Conservation (phyloP, 2,888 invertebrate species). For the Dascillus cervinus region DNA sequence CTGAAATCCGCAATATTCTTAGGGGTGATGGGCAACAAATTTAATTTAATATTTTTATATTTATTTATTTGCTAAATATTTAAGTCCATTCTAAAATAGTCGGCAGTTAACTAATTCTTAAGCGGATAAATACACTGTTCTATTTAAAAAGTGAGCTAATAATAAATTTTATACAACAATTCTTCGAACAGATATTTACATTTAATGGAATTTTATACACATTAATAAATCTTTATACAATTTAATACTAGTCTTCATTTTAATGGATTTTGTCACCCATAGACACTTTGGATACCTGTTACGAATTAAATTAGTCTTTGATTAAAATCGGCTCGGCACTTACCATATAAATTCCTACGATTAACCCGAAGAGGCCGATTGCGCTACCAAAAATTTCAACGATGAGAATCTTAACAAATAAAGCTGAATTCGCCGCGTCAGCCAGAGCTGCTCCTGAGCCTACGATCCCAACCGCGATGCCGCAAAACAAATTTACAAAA, state of each 20-base stretch:
- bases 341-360: slow-evolving; percentile 91
- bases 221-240: too few species aligned
- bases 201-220: too few species aligned
- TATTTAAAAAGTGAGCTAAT: too few species aligned
- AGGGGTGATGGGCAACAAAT: too few species aligned
- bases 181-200: slow-evolving; percentile 4
- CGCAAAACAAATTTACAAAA: slow-evolving; percentile 92
- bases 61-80: not conserved
- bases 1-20: too few species aligned
- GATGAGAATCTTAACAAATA: slow-evolving; percentile 97
- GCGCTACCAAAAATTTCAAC: slow-evolving; percentile 99
- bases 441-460: slow-evolving; percentile 97
- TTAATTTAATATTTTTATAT: slow-evolving; percentile 1
- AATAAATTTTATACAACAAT: too few species aligned
- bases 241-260: too few species aligned
- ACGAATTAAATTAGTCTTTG: slow-evolving; percentile 7
- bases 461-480: slow-evolving; percentile 94
- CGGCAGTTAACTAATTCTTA: too few species aligned
- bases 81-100: too few species aligned
- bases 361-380: slow-evolving; percentile 96
- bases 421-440: slow-evolving; percentile 92
- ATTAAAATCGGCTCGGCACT: not conserved
- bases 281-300: slow-evolving; percentile 23
- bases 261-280: slow-evolving; percentile 22
- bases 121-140: too few species aligned